phyloP scores from a whole-genome alignment of 2,797 vertebrate genomes.

The Alcedo quadribrachys region DNA sequence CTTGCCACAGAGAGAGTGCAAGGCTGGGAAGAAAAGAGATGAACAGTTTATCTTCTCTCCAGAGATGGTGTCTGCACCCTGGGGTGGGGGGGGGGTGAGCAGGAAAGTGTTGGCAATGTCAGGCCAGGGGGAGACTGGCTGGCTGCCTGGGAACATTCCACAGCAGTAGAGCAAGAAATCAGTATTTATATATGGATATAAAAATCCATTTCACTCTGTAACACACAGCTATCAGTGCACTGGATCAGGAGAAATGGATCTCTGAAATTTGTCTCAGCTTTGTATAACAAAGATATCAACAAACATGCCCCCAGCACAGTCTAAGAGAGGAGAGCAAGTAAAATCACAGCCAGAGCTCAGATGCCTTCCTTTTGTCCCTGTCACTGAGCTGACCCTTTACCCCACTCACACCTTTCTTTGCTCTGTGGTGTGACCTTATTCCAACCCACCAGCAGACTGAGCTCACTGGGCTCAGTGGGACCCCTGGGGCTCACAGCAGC shows the following conservation, averaged over 20 bases:
- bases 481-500: neutral
- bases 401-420: neutral
- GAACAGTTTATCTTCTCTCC: neutral
- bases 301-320: neutral
- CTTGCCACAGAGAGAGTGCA: rapidly evolving
- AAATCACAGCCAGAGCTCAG: neutral
- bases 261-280: neutral
- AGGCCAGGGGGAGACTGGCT: neutral
- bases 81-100: neutral
- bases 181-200: too few relatives aligned
- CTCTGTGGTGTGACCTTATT: rapidly evolving
- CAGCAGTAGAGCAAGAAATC: neutral
- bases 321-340: rapidly evolving
- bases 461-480: rapidly evolving
- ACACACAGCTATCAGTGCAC: rapidly evolving
- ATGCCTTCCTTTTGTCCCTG: neutral
- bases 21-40: neutral
- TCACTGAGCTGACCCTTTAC: neutral
- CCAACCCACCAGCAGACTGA: neutral
- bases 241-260: neutral
- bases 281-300: neutral
- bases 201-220: neutral
- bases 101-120: neutral
- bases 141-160: neutral
- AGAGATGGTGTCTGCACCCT: neutral